Percentiles rank a stretch among this genome's conserved stretches.
Evolutionary conservation across 2,113 vertebrate genomes (phyloP).

Genomic region (Opisthocomus hoazin): DNA sequence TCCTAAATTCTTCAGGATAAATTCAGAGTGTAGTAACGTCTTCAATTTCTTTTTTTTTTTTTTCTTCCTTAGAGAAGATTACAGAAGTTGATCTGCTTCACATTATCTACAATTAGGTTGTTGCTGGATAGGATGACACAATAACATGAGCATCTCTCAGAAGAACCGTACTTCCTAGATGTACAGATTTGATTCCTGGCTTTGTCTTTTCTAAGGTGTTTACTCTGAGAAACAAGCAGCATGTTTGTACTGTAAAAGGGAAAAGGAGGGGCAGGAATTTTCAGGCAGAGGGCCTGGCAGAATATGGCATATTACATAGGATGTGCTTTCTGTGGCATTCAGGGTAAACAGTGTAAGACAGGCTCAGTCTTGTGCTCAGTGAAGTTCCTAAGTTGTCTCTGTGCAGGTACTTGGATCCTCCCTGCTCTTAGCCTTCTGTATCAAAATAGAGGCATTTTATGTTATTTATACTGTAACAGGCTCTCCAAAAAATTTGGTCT

Average conservation of each 20-base stretch:
- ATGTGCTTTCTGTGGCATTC: neutral
- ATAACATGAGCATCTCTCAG: neutral
- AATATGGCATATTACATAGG: neutral
- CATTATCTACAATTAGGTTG: constrained; percentile 31
- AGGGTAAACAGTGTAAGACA: neutral
- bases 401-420: neutral
- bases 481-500: neutral
- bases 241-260: neutral
- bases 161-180: neutral
- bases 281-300: neutral
- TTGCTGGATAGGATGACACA: constrained; percentile 18
- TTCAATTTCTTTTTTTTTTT: neutral
- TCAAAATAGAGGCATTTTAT: neutral
- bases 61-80: neutral
- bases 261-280: neutral
- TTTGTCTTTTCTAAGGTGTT: neutral
- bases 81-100: constrained; percentile 43
- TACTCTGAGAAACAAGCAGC: neutral
- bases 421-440: neutral
- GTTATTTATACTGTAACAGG: neutral
- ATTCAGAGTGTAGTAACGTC: neutral
- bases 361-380: neutral
- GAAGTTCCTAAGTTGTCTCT: neutral
- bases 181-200: neutral
- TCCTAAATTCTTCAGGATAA: neutral